Conservation (phyloP, 2,888 invertebrate genomes). For the Machimus rusticus region DNA sequence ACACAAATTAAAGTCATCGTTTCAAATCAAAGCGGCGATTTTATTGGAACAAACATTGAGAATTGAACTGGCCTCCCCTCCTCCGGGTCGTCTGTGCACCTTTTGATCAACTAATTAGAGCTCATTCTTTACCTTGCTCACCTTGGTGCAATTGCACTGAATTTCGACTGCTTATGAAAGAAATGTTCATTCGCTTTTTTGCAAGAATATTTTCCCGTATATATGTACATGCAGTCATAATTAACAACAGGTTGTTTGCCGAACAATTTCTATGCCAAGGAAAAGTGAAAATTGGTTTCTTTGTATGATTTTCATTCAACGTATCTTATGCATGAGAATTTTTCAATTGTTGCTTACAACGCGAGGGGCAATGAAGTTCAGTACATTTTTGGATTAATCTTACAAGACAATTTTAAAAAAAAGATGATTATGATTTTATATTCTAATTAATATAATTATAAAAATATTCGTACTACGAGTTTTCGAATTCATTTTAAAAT, state of each 20-base stretch:
- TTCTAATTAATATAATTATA: not conserved
- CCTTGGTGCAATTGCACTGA: not conserved
- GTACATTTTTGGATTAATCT: not conserved
- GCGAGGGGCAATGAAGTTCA: not conserved
- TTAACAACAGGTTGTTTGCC: not conserved
- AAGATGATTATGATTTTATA: not conserved
- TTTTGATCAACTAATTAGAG: conserved; percentile 17
- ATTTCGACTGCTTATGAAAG: not conserved
- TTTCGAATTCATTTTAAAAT: not conserved
- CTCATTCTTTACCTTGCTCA: not conserved
- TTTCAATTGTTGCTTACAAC: not conserved
- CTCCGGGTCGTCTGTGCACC: not conserved
- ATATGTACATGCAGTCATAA: not conserved
- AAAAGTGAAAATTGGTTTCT: conserved; percentile 8
- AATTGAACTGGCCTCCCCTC: not conserved
- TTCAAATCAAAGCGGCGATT: not conserved
- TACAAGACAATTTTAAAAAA: not conserved
- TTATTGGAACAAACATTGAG: not conserved
- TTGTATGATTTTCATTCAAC: not conserved
- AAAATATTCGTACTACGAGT: no score
- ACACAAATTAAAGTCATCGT: not conserved
- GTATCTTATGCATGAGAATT: not conserved
- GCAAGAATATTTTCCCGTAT: not conserved
- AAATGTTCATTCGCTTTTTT: not conserved
- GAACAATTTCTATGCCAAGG: conserved; percentile 7